Evolutionary conservation across 2,113 vertebrate species (phyloP), one percentile per base, ranked within the genome.

Genomic region (Vulpes lagopus): DNA sequence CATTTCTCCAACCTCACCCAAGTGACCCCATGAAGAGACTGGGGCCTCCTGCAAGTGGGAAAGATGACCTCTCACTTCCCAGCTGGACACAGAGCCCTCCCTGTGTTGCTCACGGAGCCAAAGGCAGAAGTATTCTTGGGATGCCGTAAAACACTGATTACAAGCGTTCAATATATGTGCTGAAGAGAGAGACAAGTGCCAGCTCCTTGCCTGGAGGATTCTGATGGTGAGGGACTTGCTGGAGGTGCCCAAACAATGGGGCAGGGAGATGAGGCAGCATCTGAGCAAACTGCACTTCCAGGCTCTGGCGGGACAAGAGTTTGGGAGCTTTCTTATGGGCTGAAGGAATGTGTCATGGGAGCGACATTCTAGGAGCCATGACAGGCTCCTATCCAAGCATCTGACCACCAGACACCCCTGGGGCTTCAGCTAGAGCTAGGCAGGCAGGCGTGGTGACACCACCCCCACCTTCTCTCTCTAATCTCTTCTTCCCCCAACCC

Each of bases 101-200:
- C 35, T 67, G 35, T 49, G 22, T 27, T 23, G 22, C 57, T 32
- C 17, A 74, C 1, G 62, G 73, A 80, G 62, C 94, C 83, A 65
- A 20, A 32, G 64, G 76, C 23, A 51, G 51, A 51, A 32, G 14
- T 16, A 35, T 27, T 27, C 20, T 16, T 76, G 62, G 86, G 15
- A 65, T 0, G 2, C 67, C 43, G 8, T 2, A 20, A 38, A 1
- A 3, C 43, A 43, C 1, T n/a, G 32, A 69, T 30, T n/a, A n/a
- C 32, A 3, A 69, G 32, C n/a, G n/a, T 22, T 35, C 11, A 8
- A 73, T 12, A 25, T 35, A 30, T 6, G 62, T 32, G 30, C 15
- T 57, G 30, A 69, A 12, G 64, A 49, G 16, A 27, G 19, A 60
- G 19, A 92, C 71, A 11, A 15, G 17, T 1, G 9, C 11, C 4